Percentiles rank a stretch among this genome's conserved stretches.
Evolutionary conservation across 2,113 vertebrate genomes (phyloP).

Genomic region (Perccottus glenii): DNA sequence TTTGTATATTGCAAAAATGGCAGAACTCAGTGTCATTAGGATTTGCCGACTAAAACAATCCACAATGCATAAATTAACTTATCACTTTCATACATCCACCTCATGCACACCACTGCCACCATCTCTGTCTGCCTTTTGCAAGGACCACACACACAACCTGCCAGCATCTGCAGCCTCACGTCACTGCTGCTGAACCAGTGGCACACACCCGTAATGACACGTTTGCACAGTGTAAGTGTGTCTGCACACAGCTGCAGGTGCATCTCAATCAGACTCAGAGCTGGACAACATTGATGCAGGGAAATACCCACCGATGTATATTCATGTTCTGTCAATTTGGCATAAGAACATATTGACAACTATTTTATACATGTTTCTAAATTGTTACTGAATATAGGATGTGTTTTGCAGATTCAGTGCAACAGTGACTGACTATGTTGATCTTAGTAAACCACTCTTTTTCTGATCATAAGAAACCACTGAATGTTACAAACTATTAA

Average conservation of each 20-base stretch:
- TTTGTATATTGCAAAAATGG: no score
- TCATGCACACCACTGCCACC: slow-evolving; percentile 33
- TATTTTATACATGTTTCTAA: no score
- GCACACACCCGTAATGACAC: slow-evolving; percentile 62
- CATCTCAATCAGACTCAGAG: slow-evolving; percentile 26
- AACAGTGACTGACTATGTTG: no score
- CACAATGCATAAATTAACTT: neutral
- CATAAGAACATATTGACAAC: neutral
- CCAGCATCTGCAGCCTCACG: slow-evolving; percentile 59
- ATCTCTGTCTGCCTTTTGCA: slow-evolving; percentile 34
- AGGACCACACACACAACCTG: slow-evolving; percentile 24
- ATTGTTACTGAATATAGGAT: no score
- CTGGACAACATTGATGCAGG: neutral
- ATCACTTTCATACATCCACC: neutral
- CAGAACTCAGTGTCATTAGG: no score
- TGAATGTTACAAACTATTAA: no score
- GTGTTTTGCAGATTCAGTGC: no score
- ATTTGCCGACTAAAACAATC: neutral
- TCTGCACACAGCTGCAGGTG: slow-evolving; percentile 50
- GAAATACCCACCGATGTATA: no score
- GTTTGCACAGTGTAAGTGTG: slow-evolving; percentile 30
- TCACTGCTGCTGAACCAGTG: slow-evolving; percentile 49
- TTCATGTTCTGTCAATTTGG: no score
- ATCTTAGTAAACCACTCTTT: no score
- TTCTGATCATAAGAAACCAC: no score